Evolutionary conservation across 2,113 vertebrate species (phyloP).

Genomic region (Herpetotheres cachinnans): DNA sequence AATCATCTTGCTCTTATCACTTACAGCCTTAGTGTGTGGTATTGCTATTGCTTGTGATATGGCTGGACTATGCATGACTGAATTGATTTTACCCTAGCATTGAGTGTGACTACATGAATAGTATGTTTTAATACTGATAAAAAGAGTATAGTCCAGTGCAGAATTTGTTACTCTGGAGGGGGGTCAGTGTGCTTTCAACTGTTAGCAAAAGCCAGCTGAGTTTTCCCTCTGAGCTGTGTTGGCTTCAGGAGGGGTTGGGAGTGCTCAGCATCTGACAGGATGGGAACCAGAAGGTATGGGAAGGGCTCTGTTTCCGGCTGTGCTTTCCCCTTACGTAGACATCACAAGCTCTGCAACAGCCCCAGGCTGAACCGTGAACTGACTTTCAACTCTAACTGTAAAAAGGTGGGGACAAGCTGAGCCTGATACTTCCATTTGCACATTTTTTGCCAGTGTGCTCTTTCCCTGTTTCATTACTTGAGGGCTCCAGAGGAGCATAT

Average conservation of each 20-base stretch:
- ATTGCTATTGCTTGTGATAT: background rate
- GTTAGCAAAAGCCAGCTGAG: background rate
- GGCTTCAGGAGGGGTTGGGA: background rate
- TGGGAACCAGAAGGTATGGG: background rate
- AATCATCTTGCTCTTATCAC: slow-evolving; percentile 55
- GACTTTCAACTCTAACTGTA: background rate
- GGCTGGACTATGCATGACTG: background rate
- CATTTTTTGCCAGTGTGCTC: background rate
- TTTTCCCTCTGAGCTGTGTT: background rate
- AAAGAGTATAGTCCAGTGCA: background rate
- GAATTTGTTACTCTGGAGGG: background rate
- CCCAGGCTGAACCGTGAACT: background rate
- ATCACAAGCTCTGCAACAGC: background rate
- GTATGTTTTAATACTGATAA: background rate
- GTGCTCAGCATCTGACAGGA: background rate
- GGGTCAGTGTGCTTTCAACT: background rate
- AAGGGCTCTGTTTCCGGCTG: background rate
- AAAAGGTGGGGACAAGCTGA: background rate
- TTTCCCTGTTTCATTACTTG: background rate
- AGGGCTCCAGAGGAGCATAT: background rate
- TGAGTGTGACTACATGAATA: background rate
- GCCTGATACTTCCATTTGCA: background rate
- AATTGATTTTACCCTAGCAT: background rate
- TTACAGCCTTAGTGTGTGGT: background rate
- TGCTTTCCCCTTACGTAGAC: background rate